phyloP scores from a whole-genome alignment of 2,113 vertebrate species.

The Centropristis striata region DNA sequence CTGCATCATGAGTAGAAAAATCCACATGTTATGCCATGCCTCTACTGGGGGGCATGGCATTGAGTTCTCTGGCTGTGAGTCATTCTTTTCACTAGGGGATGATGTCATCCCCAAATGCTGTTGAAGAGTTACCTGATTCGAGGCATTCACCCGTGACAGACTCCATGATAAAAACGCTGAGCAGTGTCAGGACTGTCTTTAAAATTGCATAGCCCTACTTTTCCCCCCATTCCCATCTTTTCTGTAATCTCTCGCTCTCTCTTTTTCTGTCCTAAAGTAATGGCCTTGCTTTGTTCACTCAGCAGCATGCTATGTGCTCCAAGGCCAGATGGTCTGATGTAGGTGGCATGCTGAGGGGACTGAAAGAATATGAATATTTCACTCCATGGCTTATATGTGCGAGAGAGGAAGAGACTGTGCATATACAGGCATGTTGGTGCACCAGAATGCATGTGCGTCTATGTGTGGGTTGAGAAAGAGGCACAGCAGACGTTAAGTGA shows the following conservation, averaged over 20 bases:
- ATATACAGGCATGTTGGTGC: constrained; percentile 21
- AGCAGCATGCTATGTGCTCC: constrained; percentile 50
- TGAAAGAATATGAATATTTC: constrained; percentile 77
- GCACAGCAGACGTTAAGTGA: constrained; percentile 44
- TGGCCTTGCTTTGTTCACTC: constrained; percentile 66
- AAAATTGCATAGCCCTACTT: constrained; percentile 67
- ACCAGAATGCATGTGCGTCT: constrained; percentile 23
- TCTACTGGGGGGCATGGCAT: constrained; percentile 9
- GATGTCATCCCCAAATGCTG: constrained; percentile 70
- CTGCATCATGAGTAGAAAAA: constrained; percentile 24
- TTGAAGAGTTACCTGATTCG: constrained; percentile 58
- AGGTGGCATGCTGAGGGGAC: constrained; percentile 67
- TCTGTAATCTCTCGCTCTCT: constrained; percentile 25
- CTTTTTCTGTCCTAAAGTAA: constrained; percentile 42
- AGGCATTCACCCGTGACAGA: constrained; percentile 46
- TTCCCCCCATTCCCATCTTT: constrained; percentile 11
- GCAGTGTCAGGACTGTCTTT: constrained; percentile 52
- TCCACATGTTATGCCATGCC: constrained; percentile 37
- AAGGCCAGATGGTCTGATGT: constrained; percentile 75
- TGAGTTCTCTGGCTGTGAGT: constrained; percentile 51
- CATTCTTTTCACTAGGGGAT: constrained; percentile 56
- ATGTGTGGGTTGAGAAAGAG: constrained; percentile 39
- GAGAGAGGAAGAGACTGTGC: constrained; percentile 12
- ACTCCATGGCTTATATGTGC: constrained; percentile 44
- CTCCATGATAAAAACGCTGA: constrained; percentile 38